Evolutionary conservation across 2,888 invertebrate genomes (phyloP), one percentile per base, ranked within the genome.

Genomic region (Eubasilissa splendida): DNA sequence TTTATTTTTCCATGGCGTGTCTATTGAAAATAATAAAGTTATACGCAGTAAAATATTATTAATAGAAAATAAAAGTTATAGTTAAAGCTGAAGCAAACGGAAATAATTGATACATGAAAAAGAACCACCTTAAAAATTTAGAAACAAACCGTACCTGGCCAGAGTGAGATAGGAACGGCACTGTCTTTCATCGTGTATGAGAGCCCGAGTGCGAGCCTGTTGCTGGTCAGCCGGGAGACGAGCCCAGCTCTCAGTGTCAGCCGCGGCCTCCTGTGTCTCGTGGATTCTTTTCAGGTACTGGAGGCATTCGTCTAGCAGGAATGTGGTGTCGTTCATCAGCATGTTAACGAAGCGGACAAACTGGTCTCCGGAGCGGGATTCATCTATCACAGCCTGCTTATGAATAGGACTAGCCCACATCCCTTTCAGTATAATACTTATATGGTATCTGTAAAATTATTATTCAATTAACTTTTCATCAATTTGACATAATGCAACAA

Each of bases 271-370:
- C 88, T 99, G 99, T 31, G 97, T 95, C 87, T 95, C 95, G 89
- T 96, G 95, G 85, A 96, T 96, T 79, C 95, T 93, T 87, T 96
- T 96, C 84, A 99, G 91, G 85, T 97, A 96, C 89, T 98, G 86
- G 76, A 98, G 89, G 87, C 98, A 98, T 88, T 99, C 99, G 87
- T 99, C 99, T 84, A 99, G 91, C 81, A 99, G 91, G 90, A 98
- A 99, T 76, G 98, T 99, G 33, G 98, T 99, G 88, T 99, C 99
- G 87, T 99, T 99, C 97, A 99, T 99, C 84, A 99, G 89, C 98
- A 99, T 97, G 88, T 99, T 99, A 85, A 98, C 94, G 87, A 99
- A 99, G 86, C 97, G 96, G 8, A 99, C 97, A 89, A 99, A 99
- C 88, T 97, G 97, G 84, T 95, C 96, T 42, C 97, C 97, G 81